These are phyloP conservation scores for Archips xylosteana DNA, from an alignment of 2,888 invertebrate species.

Conservation along the genomic window DNA sequence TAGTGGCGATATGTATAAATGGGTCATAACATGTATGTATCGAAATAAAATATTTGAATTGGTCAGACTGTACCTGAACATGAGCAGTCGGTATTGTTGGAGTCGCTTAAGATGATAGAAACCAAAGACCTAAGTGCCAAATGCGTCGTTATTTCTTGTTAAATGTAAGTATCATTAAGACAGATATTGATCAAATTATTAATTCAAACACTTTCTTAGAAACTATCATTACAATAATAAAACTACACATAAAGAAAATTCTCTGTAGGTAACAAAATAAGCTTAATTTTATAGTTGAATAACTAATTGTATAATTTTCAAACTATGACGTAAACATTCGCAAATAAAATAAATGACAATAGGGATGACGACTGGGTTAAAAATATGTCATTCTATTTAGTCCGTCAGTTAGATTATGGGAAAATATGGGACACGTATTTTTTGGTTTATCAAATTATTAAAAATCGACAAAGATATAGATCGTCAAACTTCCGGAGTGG, in stretches of 20 bases:
- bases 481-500: too few species aligned
- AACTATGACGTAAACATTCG: background rate
- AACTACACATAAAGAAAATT: background rate
- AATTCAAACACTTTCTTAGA: slow-evolving; percentile 3
- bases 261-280: background rate
- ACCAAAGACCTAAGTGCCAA: slow-evolving; percentile 77
- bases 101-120: slow-evolving; percentile 22
- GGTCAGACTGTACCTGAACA: background rate
- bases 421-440: too few species aligned
- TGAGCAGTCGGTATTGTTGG: background rate
- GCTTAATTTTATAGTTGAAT: background rate
- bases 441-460: too few species aligned
- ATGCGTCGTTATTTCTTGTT: slow-evolving; percentile 59
- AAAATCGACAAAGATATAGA: too few species aligned
- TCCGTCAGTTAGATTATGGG: too few species aligned
- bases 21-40: slow-evolving; percentile 3
- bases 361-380: too few species aligned
- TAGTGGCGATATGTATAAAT: background rate
- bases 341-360: background rate
- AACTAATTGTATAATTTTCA: background rate
- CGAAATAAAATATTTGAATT: background rate
- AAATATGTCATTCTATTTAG: too few species aligned
- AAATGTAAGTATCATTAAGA: slow-evolving; percentile 37
- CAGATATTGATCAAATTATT: slow-evolving; percentile 16
- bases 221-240: background rate